phyloP scores from a whole-genome alignment of 2,888 invertebrate genomes.

The Drosophila limbata region DNA sequence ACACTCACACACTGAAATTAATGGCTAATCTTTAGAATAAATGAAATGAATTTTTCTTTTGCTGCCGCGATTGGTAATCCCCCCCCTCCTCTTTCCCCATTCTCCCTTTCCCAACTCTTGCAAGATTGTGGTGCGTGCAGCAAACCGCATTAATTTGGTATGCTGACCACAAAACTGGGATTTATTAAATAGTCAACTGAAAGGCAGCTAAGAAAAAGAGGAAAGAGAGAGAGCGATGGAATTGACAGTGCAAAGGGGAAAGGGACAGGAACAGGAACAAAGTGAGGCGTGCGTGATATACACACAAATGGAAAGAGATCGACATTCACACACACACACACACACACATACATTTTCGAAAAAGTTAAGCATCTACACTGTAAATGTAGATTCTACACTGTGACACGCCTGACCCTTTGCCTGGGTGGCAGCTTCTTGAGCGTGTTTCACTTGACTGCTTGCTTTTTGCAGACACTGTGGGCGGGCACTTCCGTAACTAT shows the following conservation, averaged over 20 bases:
- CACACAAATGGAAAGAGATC: slow-evolving; percentile 60
- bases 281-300: slow-evolving; percentile 67
- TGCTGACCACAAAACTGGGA: slow-evolving; percentile 82
- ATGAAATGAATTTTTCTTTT: slow-evolving; percentile 72
- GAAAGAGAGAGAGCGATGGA: not conserved
- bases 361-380: slow-evolving; percentile 42
- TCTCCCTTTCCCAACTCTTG: not conserved
- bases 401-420: slow-evolving; percentile 40
- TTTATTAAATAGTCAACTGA: slow-evolving; percentile 82
- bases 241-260: not conserved
- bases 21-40: slow-evolving; percentile 80
- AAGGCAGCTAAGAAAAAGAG: slow-evolving; percentile 14
- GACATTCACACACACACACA: slow-evolving; percentile 28
- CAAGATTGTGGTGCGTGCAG: slow-evolving; percentile 37
- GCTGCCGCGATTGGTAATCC: slow-evolving; percentile 37
- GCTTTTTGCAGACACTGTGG: slow-evolving; percentile 26
- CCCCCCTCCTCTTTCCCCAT: not conserved
- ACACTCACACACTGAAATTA: slow-evolving; percentile 61
- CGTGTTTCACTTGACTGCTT: slow-evolving; percentile 20
- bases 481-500: slow-evolving; percentile 36
- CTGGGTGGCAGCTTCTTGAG: slow-evolving; percentile 13
- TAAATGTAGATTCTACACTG: slow-evolving; percentile 6
- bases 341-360: slow-evolving; percentile 30
- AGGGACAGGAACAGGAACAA: slow-evolving; percentile 15
- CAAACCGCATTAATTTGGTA: slow-evolving; percentile 82